Evolutionary conservation across 2,888 invertebrate genomes (phyloP).

Genomic region (Folsomia candida): DNA sequence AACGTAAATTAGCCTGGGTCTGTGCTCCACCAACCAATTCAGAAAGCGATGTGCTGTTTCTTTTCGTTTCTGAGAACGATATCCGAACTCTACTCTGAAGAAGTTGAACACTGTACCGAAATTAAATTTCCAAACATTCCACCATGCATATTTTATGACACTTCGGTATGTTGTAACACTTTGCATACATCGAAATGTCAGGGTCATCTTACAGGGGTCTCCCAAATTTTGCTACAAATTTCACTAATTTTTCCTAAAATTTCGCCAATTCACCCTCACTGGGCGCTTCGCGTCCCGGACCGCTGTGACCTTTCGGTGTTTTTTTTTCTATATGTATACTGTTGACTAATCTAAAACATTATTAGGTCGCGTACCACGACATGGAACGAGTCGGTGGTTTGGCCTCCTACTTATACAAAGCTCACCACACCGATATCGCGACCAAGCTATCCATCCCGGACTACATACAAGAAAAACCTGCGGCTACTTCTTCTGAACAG

Average conservation of each 20-base stretch:
- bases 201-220: too few relatives aligned
- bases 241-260: too few relatives aligned
- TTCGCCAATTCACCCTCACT: too few relatives aligned
- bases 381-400: slow-evolving; percentile 70
- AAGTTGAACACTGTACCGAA: slow-evolving; percentile 30
- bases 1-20: slow-evolving; percentile 42
- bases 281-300: too few relatives aligned
- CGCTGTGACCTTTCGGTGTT: too few relatives aligned
- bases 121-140: slow-evolving; percentile 53
- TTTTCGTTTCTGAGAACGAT: slow-evolving; percentile 43
- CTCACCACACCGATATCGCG: slow-evolving; percentile 60
- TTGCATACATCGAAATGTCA: too few relatives aligned
- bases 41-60: slow-evolving; percentile 47
- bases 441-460: slow-evolving; percentile 51
- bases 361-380: slow-evolving; percentile 67
- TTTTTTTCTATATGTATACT: too few relatives aligned
- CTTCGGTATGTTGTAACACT: slow-evolving; percentile 57
- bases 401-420: slow-evolving; percentile 66
- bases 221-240: too few relatives aligned
- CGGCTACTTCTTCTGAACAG: not conserved
- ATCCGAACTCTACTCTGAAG: slow-evolving; percentile 37
- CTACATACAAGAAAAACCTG: slow-evolving; percentile 24
- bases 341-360: too few relatives aligned
- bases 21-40: slow-evolving; percentile 43
- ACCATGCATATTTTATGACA: slow-evolving; percentile 64